Base-by-base conservation (phyloP, 2,113 vertebrate genomes). In the Lycaon pictus region DNA sequence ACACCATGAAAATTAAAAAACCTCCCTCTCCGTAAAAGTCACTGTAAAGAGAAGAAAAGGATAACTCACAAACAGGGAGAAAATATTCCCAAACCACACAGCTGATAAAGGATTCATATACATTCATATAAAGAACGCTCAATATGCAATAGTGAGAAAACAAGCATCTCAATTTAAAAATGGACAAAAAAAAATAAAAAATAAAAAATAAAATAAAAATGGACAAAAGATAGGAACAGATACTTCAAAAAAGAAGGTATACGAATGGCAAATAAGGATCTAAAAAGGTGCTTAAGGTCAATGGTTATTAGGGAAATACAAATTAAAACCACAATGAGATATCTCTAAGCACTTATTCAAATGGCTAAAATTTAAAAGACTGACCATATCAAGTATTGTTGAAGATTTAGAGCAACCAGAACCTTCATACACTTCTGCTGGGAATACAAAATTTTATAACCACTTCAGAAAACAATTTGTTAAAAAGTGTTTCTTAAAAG, bases 391-490 rank as follows among this genome's bases (percentile, higher is more conserved):
- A 11, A 74, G 67, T 11, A 17, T 3, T 29, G n/a, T 25, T 32
- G 43, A 35, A 22, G 56, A 74, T 10, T 60, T 5, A 0, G 22
- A 74, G 37, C 11, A 74, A 35, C 29, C 1, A 11, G 55, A n/a
- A 84, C 29, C 3, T 23, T 13, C 5, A 15, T 2, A 4, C 0
- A 2, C 27, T 22, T 55, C 65, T 35, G 10, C 19, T 4, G 4
- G 29, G 43, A 53, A 53, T 29, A 35, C 11, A 71, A 16, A 53
- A 16, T 20, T 63, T 3, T 62, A 11, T 58, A 74, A 60, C 56
- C 32, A 63, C 32, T 53, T 53, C 35, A 11, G 56, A 84, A 84
- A 37, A 63, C 15, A 19, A 6, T 27, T 60, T 27, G 3, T 35
- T 71, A 71, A 71, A 71, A 19, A 23, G 29, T 17, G 29, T n/a